Evolutionary conservation across 2,113 vertebrate genomes (phyloP), one percentile per base, ranked within the genome.

Genomic region (Danionella cerebrum): DNA sequence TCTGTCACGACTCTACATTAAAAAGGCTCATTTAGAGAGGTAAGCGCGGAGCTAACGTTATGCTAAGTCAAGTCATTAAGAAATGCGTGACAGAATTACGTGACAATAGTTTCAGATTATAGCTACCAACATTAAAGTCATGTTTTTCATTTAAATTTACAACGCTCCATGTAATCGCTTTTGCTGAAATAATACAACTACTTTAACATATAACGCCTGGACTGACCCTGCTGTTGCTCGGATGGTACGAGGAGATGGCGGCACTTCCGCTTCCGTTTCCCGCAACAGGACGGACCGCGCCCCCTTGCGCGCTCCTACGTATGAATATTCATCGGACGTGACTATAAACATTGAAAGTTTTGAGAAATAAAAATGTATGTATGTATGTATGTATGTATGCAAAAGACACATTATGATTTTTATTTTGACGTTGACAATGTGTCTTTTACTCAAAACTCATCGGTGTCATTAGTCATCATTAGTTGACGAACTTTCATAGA

Each of bases 201-300:
- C 69, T 65, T 52, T 54, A 44, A 6, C 2, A 71, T 79, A 84
- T 78, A 24, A 74, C 80, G 74, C 80, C 74, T 75, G 69, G 74
- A 86, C 85, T 87, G 84, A 89, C 89, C 87, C 87, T 84, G 80
- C 59, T 81, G 81, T 74, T 84, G 83, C 82, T 79, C 74, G 72
- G 67, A 13, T 79, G 78, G 60, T 81, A 83, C 74, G 72, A 88
- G 86, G 85, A 90, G 87, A 90, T 90, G 89, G 89, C 87, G 84
- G 86, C 79, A 73, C 73, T 89, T 90, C 89, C 89, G 87, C 82
- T 90, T 90, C 87, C 89, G 83, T 78, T 60, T 83, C 72, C 73
- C 55, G 48, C 71, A 58, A 71, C 76, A 67, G 78, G 75, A 79
- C 67, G 80, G 73, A 83, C 86, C 87, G 80, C 85, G 79, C 84